A percentile compares a stretch with the other conserved stretches of the same genome.
These are phyloP conservation scores for Melierax canorus DNA, from an alignment of 2,113 vertebrate species.

Conservation along the genomic window DNA sequence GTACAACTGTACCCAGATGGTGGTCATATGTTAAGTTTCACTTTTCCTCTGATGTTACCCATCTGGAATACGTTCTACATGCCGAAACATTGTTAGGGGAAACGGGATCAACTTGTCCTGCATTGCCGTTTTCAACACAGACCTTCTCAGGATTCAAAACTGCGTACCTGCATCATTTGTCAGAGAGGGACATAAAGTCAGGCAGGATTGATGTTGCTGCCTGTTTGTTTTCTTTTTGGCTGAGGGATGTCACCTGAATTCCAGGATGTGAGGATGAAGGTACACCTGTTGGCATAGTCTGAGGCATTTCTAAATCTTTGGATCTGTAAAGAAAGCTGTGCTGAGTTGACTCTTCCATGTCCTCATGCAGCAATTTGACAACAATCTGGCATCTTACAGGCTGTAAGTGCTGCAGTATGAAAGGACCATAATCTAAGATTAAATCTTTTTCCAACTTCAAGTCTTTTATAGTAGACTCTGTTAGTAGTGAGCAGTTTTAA, in stretches of 20 bases:
- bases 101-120: rapidly evolving
- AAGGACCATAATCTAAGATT: not conserved
- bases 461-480: not conserved
- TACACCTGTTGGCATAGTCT: not conserved
- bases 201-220: not conserved
- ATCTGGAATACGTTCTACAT: not conserved
- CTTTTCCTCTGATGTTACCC: not conserved
- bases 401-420: not conserved
- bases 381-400: not conserved
- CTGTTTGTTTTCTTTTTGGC: not conserved
- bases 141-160: not conserved
- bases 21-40: not conserved
- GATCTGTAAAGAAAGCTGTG: not conserved
- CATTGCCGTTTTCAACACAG: rapidly evolving
- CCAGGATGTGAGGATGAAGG: not conserved
- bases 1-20: not conserved
- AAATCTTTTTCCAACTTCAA: not conserved
- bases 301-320: not conserved
- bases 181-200: not conserved
- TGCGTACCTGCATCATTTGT: not conserved
- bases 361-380: not conserved
- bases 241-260: not conserved
- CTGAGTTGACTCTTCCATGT: rapidly evolving
- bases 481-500: not conserved
- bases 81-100: not conserved